Evolutionary conservation across 2,888 invertebrate genomes (phyloP).

Genomic region (Pammene fasciana): DNA sequence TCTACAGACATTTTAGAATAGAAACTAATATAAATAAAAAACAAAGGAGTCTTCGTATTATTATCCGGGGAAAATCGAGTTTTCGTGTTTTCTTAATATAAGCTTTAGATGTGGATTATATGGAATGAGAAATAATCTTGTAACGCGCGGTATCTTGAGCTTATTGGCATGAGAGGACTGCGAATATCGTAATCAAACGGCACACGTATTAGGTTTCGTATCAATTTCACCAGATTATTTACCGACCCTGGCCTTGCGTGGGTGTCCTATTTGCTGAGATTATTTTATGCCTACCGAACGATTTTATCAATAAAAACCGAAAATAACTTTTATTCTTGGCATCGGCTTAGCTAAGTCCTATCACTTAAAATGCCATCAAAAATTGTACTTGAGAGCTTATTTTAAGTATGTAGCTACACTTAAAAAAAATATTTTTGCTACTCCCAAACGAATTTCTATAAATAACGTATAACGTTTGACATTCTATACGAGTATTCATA

Average conservation of each 20-base stretch:
- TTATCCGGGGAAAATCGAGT: too few species aligned
- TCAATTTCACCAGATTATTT: slow-evolving; percentile 33
- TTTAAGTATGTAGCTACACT: too few species aligned
- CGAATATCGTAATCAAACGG: slow-evolving; percentile 31
- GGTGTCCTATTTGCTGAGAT: slow-evolving; percentile 20
- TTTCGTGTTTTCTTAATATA: too few species aligned
- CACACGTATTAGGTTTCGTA: slow-evolving; percentile 34
- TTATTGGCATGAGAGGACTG: slow-evolving; percentile 14
- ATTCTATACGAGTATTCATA: too few species aligned
- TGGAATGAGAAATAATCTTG: slow-evolving; percentile 8
- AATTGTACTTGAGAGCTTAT: neutral
- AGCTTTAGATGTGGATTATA: slow-evolving; percentile 8
- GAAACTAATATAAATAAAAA: too few species aligned
- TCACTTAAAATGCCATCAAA: neutral
- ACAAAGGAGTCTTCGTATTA: too few species aligned
- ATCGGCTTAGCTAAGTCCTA: slow-evolving; percentile 5
- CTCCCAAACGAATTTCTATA: too few species aligned
- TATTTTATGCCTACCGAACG: slow-evolving; percentile 24
- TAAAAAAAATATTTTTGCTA: too few species aligned
- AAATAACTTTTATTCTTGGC: slow-evolving; percentile 25
- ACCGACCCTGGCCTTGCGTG: slow-evolving; percentile 12
- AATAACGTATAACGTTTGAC: too few species aligned
- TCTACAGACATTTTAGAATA: too few species aligned
- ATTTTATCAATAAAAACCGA: slow-evolving; percentile 27
- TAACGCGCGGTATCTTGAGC: neutral